Evolutionary conservation across 2,888 invertebrate genomes (phyloP), one percentile per base, ranked within the genome.

Genomic region (Caenorhabditis imperialis): DNA sequence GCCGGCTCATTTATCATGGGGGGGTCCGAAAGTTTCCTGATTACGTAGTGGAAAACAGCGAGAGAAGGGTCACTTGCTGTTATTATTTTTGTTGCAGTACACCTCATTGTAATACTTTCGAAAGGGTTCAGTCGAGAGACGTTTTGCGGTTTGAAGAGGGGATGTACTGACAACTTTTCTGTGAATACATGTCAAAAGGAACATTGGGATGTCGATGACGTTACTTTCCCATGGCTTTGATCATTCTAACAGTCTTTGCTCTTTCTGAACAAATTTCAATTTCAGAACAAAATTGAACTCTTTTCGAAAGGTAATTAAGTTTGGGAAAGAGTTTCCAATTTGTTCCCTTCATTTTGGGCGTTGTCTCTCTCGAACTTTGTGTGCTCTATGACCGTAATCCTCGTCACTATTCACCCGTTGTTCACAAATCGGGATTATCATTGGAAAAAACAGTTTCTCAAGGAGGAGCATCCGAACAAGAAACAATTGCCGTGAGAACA

Each of bases 401-500:
- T 57, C 54, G 45, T 47, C 51, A 53, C 27, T 37, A n/a, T 51
- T 51, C 40, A 25, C 23, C 20, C 27, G 2, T 18, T 62, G 62
- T 47, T 54, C 62, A 62, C 62, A 48, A 63, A 55, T 55, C 48
- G 48, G 54, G 63, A 54, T 54, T 47, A 63, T 10, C 7, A 2
- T 16, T 8, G 33, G 30, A 14, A 30, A 10, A 30, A 30, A 30
- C 30, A 30, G 30, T 7, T 30, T 7, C 7, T 30, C 16, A 35
- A 44, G 44, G 44, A 48, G 38, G 30, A 38, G 25, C 40, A 14
- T 33, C 35, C 44, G n/a, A 45, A 37, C 53, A 53, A 53, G 63
- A 45, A 44, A 63, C 45, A 35, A 54, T n/a, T n/a, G n/a, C n/a
- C 30, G 20, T 23, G 25, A 30, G 22, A 44, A 44, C 30, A 44